phyloP scores from a whole-genome alignment of 37 sponge, comb jelly and placozoan species.

The Aplysina aerophoba region DNA sequence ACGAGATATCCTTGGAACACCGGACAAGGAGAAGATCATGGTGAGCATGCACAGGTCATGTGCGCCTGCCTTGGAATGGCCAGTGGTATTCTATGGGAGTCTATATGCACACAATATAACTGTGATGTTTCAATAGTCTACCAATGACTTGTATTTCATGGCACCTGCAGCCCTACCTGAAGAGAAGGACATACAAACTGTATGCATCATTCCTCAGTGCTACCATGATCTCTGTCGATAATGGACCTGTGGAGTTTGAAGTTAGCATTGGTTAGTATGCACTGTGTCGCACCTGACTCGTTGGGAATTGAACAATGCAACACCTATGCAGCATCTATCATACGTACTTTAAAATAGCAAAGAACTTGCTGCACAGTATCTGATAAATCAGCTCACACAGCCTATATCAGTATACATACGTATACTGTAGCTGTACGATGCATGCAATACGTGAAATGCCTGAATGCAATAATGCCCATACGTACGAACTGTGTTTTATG shows the following conservation, averaged over 20 bases:
- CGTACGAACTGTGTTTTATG: not conserved
- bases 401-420: too few relatives aligned
- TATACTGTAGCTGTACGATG: too few relatives aligned
- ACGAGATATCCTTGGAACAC: constrained; percentile 54
- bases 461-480: too few relatives aligned
- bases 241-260: constrained; percentile 87
- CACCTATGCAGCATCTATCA: too few relatives aligned
- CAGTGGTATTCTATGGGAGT: not conserved
- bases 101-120: not conserved
- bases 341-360: too few relatives aligned
- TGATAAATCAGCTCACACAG: too few relatives aligned
- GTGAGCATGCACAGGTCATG: not conserved
- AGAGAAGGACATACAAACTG: constrained; percentile 82
- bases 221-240: constrained; percentile 81
- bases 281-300: not conserved
- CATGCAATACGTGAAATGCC: too few relatives aligned
- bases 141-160: not conserved
- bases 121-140: not conserved
- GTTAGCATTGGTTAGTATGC: constrained; percentile 87
- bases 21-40: constrained; percentile 51
- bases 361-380: too few relatives aligned
- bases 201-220: constrained; percentile 89
- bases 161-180: constrained; percentile 60
- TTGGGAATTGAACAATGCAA: constrained; percentile 11
- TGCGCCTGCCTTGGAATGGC: not conserved